phyloP scores from a whole-genome alignment of 1,140 invertebrate genomes.

The Oedothorax gibbosus region DNA sequence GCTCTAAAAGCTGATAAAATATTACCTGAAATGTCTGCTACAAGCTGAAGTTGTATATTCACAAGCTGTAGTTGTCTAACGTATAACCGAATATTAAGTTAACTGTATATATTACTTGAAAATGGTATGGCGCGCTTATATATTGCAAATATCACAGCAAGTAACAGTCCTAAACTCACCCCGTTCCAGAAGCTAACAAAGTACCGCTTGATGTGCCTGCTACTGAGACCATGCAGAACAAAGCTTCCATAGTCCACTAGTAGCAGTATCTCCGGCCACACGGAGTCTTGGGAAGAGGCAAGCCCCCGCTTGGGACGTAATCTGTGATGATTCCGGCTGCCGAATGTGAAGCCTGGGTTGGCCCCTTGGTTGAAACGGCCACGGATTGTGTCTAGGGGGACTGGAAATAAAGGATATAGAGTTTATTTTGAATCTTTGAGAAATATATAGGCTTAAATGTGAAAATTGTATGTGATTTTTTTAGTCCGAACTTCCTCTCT shows the following conservation, averaged over 20 bases:
- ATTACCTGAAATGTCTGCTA: no score
- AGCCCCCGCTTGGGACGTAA: constrained; percentile 75
- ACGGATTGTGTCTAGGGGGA: constrained; percentile 28
- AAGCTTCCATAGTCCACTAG: constrained; percentile 93
- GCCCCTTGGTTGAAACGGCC: background rate
- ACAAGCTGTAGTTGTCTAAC: no score
- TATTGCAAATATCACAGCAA: no score
- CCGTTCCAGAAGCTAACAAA: constrained; percentile 97
- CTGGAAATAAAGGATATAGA: background rate
- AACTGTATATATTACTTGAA: no score
- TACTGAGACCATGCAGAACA: constrained; percentile 88
- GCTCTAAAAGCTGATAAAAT: no score
- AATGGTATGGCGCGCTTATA: no score
- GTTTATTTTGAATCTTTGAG: no score
- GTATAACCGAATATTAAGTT: no score
- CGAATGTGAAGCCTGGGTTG: background rate
- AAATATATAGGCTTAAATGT: no score
- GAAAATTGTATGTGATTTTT: no score
- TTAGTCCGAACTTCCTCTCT: no score
- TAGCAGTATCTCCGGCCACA: constrained; percentile 94
- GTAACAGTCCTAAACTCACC: constrained; percentile 47
- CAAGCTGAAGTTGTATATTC: no score
- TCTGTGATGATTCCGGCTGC: background rate
- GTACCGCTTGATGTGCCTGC: constrained; percentile 91
- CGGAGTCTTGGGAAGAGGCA: constrained; percentile 85